These are phyloP conservation scores for Eulemur rufifrons DNA, from an alignment of 2,113 vertebrate species.

Conservation along the genomic window DNA sequence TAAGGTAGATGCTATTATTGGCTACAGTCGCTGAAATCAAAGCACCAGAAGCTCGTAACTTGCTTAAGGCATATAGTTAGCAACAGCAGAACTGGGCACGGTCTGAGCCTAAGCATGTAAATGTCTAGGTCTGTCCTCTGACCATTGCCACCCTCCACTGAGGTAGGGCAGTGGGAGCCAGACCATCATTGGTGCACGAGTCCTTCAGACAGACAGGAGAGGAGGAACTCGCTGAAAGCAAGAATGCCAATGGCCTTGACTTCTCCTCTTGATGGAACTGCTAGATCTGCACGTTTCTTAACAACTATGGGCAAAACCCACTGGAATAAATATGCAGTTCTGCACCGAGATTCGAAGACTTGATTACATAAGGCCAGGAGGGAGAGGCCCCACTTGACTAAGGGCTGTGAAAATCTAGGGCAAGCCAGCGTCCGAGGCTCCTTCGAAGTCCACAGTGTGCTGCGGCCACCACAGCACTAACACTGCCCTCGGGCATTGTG, in stretches of 20 bases:
- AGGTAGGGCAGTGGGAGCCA: not conserved
- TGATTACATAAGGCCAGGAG: not conserved
- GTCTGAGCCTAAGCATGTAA: not conserved
- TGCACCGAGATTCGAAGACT: not conserved
- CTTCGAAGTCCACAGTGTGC: too few species aligned
- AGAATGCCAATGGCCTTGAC: too few species aligned
- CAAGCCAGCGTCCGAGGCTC: not conserved
- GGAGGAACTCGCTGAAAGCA: not conserved
- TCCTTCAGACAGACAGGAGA: not conserved
- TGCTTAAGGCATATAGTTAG: not conserved
- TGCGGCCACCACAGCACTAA: accelerated
- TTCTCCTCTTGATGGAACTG: not conserved
- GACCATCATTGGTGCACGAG: not conserved
- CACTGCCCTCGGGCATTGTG: not conserved
- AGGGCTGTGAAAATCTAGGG: not conserved
- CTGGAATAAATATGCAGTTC: not conserved
- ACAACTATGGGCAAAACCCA: not conserved
- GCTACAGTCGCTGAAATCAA: not conserved
- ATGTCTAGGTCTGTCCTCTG: not conserved
- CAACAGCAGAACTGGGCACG: not conserved
- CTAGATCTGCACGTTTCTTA: not conserved
- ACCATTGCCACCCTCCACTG: not conserved
- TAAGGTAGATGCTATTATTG: not conserved
- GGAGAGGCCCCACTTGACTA: not conserved
- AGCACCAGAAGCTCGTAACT: not conserved